Evolutionary conservation across 2,888 invertebrate genomes (phyloP).

Genomic region (Eupithecia subfuscata): DNA sequence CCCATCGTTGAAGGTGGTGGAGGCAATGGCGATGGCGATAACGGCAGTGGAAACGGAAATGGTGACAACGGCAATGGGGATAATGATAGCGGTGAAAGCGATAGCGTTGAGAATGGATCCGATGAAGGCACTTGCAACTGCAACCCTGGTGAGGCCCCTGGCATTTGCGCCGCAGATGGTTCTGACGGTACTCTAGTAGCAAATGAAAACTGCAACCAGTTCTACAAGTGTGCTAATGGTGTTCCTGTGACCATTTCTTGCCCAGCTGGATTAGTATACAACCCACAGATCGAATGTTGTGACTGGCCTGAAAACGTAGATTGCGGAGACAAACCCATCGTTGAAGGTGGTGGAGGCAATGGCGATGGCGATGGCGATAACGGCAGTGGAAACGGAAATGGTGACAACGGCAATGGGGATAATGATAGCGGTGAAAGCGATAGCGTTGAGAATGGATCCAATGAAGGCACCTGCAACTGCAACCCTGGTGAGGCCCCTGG

Average conservation of each 20-base stretch:
- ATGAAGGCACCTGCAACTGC: constrained; percentile 41
- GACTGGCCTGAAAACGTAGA: constrained; percentile 53
- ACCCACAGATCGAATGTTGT: constrained; percentile 47
- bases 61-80: constrained; percentile 14
- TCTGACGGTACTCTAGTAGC: constrained; percentile 54
- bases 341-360: constrained; percentile 31
- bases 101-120: not conserved
- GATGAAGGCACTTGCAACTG: not conserved
- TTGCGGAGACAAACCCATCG: constrained; percentile 49
- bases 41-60: constrained; percentile 27
- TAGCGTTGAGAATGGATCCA: too few relatives aligned
- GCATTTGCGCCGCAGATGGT: constrained; percentile 49
- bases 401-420: too few relatives aligned
- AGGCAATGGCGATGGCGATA: constrained; percentile 27
- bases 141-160: constrained; percentile 44
- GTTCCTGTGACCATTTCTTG: constrained; percentile 44
- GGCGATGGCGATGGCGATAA: constrained; percentile 21
- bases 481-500: constrained; percentile 49
- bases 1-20: constrained; percentile 39
- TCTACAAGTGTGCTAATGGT: constrained; percentile 51
- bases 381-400: too few relatives aligned
- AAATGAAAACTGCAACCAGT: constrained; percentile 57
- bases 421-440: too few relatives aligned
- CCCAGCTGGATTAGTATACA: constrained; percentile 24
- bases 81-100: not conserved